Evolutionary conservation across 2,113 vertebrate genomes (phyloP).

Genomic region (Vulpes lagopus): DNA sequence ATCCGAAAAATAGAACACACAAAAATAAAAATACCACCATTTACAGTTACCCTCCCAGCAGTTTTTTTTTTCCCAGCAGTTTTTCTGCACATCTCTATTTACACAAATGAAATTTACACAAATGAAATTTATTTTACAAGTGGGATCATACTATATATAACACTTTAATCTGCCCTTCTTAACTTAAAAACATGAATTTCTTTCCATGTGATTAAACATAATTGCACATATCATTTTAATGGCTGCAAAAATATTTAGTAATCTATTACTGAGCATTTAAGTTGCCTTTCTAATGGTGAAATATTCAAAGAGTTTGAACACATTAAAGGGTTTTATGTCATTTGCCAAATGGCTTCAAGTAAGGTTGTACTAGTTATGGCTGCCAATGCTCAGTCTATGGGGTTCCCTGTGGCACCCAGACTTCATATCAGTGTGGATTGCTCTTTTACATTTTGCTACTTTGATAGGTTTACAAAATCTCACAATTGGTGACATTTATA

Average conservation of each 20-base stretch:
- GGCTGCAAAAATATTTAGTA: neutral
- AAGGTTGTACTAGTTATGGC: neutral
- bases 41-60: neutral
- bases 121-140: constrained; percentile 11
- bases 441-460: neutral
- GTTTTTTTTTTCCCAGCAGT: neutral
- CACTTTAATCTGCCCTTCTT: neutral
- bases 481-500: neutral
- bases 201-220: constrained; percentile 7
- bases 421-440: neutral
- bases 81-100: neutral
- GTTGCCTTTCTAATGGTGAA: constrained; percentile 1
- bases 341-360: neutral
- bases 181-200: neutral
- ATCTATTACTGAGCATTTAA: neutral
- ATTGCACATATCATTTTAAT: constrained; percentile 45
- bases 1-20: neutral
- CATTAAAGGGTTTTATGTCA: neutral
- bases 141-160: neutral
- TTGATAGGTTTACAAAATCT: neutral
- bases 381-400: neutral
- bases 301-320: neutral
- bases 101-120: neutral
- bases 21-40: constrained; percentile 14
- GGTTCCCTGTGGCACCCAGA: accelerated